Percentiles rank a stretch among this genome's conserved stretches.
Conservation (phyloP, 2,888 invertebrate species). For the Drosophila neotestacea region DNA sequence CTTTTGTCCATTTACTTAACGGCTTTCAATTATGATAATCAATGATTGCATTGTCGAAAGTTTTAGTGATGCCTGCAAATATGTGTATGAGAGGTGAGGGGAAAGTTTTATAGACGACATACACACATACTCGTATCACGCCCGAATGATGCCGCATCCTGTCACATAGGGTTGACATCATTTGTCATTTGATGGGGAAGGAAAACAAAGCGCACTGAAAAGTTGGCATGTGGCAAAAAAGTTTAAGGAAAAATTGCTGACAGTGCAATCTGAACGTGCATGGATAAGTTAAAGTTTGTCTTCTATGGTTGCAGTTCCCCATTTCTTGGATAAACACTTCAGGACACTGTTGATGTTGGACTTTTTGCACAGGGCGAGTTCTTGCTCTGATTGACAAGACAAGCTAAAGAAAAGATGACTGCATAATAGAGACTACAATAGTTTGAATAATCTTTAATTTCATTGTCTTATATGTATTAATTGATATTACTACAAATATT, state of each 20-base stretch:
- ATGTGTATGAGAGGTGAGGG: background rate
- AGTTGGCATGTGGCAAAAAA: conserved; percentile 74
- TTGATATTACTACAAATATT: no score
- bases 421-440: background rate
- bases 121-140: conserved; percentile 24
- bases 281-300: conserved; percentile 63
- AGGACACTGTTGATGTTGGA: conserved; percentile 29
- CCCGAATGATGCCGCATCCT: conserved; percentile 16
- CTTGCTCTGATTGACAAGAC: conserved; percentile 23
- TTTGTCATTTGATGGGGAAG: conserved; percentile 69
- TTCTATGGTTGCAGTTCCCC: conserved; percentile 14
- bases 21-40: conserved; percentile 55
- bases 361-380: background rate
- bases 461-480: background rate
- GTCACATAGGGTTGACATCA: conserved; percentile 57
- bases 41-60: conserved; percentile 25
- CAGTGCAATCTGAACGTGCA: conserved; percentile 64
- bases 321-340: conserved; percentile 51
- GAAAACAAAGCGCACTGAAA: conserved; percentile 50
- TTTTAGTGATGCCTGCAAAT: background rate
- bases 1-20: conserved; percentile 22
- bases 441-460: background rate
- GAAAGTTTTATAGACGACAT: background rate
- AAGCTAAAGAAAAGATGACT: background rate
- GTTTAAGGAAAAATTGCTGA: conserved; percentile 68